These are phyloP conservation scores for Leptoclinus maculatus DNA, from an alignment of 2,797 vertebrate genomes.

Conservation along the genomic window DNA sequence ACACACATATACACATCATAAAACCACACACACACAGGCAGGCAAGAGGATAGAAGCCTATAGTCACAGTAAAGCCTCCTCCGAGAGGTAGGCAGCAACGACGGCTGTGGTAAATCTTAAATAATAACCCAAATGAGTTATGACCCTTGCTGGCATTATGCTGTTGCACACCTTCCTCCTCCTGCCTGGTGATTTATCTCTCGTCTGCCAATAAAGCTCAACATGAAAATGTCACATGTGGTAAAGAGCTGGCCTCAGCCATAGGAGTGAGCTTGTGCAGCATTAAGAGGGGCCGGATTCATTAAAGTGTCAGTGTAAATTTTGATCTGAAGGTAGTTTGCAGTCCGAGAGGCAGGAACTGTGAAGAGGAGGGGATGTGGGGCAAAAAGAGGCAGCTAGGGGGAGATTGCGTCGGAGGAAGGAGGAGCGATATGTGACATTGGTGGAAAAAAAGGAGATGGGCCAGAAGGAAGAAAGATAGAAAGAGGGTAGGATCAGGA, in stretches of 20 bases:
- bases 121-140: conserved; percentile 82
- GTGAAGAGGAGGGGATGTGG: conserved; percentile 10
- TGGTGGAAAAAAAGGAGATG: conserved; percentile 30
- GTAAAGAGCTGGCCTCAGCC: conserved; percentile 68
- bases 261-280: conserved; percentile 62
- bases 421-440: conserved; percentile 42
- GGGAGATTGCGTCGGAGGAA: conserved; percentile 19
- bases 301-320: conserved; percentile 85
- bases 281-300: conserved; percentile 79
- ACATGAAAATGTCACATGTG: conserved; percentile 82
- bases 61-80: conserved; percentile 50
- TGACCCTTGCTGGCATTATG: conserved; percentile 77
- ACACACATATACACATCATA: background rate
- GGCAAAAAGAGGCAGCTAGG: conserved; percentile 17
- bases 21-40: conserved; percentile 26
- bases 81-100: conserved; percentile 48
- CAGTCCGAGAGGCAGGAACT: conserved; percentile 40
- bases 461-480: conserved; percentile 53
- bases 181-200: conserved; percentile 77
- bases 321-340: conserved; percentile 72
- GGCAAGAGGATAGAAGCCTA: conserved; percentile 24
- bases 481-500: conserved; percentile 46
- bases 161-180: conserved; percentile 75
- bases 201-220: conserved; percentile 77
- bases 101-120: conserved; percentile 78